These are phyloP conservation scores for Philypnodon macrostomus DNA, from an alignment of 2,797 vertebrate species.

Conservation along the genomic window DNA sequence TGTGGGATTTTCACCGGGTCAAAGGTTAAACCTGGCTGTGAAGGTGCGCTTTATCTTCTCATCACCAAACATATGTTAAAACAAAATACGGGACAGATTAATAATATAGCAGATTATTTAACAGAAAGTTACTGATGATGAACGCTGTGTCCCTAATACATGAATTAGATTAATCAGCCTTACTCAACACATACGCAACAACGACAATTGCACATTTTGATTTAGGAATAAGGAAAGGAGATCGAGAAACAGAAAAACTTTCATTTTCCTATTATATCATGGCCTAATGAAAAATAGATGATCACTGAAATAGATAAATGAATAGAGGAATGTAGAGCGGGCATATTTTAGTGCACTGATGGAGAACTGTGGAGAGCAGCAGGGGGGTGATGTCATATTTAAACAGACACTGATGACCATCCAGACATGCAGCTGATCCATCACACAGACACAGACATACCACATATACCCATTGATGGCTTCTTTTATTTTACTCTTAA, in stretches of 20 bases:
- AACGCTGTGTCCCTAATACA: no score
- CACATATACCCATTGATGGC: constrained; percentile 26
- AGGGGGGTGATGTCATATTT: constrained; percentile 56
- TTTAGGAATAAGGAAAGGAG: constrained; percentile 39
- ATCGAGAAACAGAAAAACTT: constrained; percentile 42
- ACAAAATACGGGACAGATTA: constrained; percentile 27
- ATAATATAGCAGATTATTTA: no score
- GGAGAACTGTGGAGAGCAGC: not conserved
- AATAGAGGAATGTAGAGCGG: constrained; percentile 42
- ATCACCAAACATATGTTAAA: constrained; percentile 43
- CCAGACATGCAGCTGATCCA: constrained; percentile 33
- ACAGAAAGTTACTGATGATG: no score
- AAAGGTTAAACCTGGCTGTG: constrained; percentile 41
- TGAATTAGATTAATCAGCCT: constrained; percentile 72
- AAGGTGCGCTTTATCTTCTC: not conserved
- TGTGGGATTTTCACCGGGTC: constrained; percentile 26
- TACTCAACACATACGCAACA: constrained; percentile 26
- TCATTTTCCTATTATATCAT: constrained; percentile 41
- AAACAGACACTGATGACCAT: constrained; percentile 45
- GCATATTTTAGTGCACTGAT: constrained; percentile 23
- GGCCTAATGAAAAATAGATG: constrained; percentile 49
- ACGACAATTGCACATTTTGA: constrained; percentile 54
- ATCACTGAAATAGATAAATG: constrained; percentile 46
- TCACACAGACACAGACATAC: constrained; percentile 18
- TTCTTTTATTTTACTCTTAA: constrained; percentile 25